phyloP scores from a whole-genome alignment of 2,888 invertebrate species.

The Galerucella calmariensis region DNA sequence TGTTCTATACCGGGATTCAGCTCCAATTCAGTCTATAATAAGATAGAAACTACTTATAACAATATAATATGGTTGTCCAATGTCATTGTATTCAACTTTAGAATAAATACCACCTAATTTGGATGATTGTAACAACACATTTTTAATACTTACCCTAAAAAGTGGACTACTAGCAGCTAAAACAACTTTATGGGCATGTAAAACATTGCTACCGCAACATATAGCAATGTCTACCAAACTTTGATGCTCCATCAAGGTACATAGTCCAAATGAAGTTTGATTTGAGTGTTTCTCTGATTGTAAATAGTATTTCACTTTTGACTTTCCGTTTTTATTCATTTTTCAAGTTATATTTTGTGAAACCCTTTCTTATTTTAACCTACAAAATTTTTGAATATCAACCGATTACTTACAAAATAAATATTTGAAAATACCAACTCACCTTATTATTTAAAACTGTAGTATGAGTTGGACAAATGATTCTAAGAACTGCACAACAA shows the following conservation, averaged over 20 bases:
- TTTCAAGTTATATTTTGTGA: neutral
- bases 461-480: neutral
- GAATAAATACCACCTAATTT: neutral
- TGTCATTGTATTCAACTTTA: too few relatives aligned
- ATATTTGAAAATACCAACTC: neutral
- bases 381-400: neutral
- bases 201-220: conserved; percentile 79
- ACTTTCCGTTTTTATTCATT: conserved; percentile 17
- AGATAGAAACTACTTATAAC: neutral
- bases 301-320: conserved; percentile 46
- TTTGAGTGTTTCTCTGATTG: conserved; percentile 67
- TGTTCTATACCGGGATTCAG: conserved; percentile 70
- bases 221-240: conserved; percentile 80
- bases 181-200: conserved; percentile 80
- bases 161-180: conserved; percentile 79
- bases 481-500: too few relatives aligned
- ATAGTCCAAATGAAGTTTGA: conserved; percentile 75
- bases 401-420: neutral
- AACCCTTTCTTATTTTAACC: neutral
- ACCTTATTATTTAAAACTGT: neutral
- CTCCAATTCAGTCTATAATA: conserved; percentile 69
- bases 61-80: too few relatives aligned
- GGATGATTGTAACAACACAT: neutral
- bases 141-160: conserved; percentile 71
- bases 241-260: conserved; percentile 78